Base-by-base conservation (phyloP, 2,113 vertebrate genomes). In the Scophthalmus maximus region DNA sequence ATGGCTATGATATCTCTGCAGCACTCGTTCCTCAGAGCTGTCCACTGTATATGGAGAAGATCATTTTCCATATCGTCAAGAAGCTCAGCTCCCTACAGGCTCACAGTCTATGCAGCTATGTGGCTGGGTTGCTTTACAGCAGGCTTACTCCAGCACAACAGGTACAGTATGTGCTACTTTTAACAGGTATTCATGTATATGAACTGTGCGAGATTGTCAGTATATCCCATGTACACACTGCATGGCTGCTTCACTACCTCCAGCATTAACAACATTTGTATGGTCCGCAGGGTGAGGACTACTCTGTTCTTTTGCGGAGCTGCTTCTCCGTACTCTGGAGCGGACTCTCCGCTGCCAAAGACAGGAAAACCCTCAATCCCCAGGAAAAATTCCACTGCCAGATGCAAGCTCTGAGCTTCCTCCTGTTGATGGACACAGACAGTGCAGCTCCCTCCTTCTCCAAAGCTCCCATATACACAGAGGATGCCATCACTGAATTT, bases 41-140 rank as follows among this genome's bases (percentile, higher is more conserved):
- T 1, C 91, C 92, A 0, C 90, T 97, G 4, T 98, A 98, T 85
- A 90, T 98, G 86, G 97, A 97, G 86, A 96, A 96, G 63, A 95
- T 98, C 18, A 78, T 97, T 4, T 96, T 95, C 76, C 95, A 97
- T 36, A 91, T 97, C 20, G 73, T 97, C 15, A 93, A 93, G 49
- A 96, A 94, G 29, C 20, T 92, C 0, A 89, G 86, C 0, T 15
- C 82, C 2, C 78, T 60, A 0, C 88, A 87, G 29, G 76, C 69
- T 22, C 83, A 82, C 0, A 67, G 40, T 1, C 78, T 84, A 11
- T 91, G 86, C 32, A 73, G 88, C 26, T 78, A 65, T 3, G 77
- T 93, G 0, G 93, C 92, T 0, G 78, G 83, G 1, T 66, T 95
- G 44, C 94, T 98, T 27, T 93, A 92, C 47, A 40, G 38, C 57